A percentile compares a stretch with the other conserved stretches of the same genome.
Evolutionary conservation across 2,113 vertebrate genomes (phyloP).

Genomic region (Callipepla squamata): DNA sequence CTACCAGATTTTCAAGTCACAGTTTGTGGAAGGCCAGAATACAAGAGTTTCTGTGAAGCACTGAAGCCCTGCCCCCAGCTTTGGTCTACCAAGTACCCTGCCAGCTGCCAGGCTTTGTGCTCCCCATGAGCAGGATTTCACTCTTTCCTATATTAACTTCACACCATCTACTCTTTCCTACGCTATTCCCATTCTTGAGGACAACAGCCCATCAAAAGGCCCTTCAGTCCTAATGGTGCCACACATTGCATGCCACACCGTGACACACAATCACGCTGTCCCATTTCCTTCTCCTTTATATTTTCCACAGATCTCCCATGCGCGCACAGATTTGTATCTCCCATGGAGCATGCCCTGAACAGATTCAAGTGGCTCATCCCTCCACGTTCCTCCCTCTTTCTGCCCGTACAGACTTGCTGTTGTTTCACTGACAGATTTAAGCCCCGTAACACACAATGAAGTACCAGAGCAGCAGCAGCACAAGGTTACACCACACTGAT

Average conservation of each 20-base stretch:
- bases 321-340: rapidly evolving
- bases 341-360: rapidly evolving
- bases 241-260: background rate
- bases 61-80: background rate
- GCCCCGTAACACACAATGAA: background rate
- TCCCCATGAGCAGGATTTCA: background rate
- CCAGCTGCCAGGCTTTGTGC: background rate
- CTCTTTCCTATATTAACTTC: rapidly evolving
- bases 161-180: background rate
- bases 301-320: rapidly evolving
- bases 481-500: background rate
- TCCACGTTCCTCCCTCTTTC: background rate
- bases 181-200: background rate
- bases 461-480: background rate
- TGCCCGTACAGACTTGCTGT: rapidly evolving
- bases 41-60: background rate
- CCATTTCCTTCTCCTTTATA: background rate
- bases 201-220: background rate
- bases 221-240: background rate
- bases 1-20: background rate
- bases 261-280: rapidly evolving
- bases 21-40: background rate
- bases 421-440: background rate
- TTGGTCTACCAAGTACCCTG: background rate
- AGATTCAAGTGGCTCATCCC: background rate